A percentile compares a stretch with the other conserved stretches of the same genome.
Evolutionary conservation across 1,140 invertebrate species (phyloP).

Genomic region (Campoletis sonorensis): DNA sequence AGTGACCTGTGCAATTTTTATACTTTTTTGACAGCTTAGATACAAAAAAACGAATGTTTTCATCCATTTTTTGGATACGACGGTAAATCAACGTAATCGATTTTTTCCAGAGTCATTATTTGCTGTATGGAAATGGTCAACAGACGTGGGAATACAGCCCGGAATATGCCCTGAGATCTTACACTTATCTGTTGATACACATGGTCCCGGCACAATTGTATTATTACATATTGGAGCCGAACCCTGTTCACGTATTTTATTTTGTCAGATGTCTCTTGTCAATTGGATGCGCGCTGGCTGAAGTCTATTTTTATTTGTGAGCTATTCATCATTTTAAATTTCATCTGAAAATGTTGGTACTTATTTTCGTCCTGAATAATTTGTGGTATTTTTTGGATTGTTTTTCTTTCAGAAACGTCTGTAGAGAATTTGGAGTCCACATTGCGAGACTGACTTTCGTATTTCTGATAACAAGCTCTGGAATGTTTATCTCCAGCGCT

Average conservation of each 20-base stretch:
- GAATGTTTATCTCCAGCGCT: conserved; percentile 93
- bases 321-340: no score
- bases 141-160: conserved; percentile 99
- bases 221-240: conserved; percentile 84
- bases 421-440: conserved; percentile 92
- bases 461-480: conserved; percentile 90
- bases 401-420: conserved; percentile 84
- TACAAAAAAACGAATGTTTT: no score
- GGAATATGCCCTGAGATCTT: conserved; percentile 94
- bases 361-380: conserved; percentile 42
- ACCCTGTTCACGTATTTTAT: conserved; percentile 94
- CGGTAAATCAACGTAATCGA: no score
- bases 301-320: conserved; percentile 97
- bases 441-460: conserved; percentile 90
- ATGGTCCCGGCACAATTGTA: conserved; percentile 91
- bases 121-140: conserved; percentile 92
- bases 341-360: no score
- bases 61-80: no score
- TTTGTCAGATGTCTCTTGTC: conserved; percentile 90
- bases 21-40: no score
- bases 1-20: no score
- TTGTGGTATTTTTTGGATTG: conserved; percentile 47
- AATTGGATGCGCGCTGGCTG: conserved; percentile 87
- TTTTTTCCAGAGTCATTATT: conserved; percentile 83
- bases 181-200: conserved; percentile 93